Percentiles rank a stretch among this genome's conserved stretches.
These are phyloP conservation scores for Donacobius atricapilla DNA, from an alignment of 2,113 vertebrate genomes.

Conservation along the genomic window DNA sequence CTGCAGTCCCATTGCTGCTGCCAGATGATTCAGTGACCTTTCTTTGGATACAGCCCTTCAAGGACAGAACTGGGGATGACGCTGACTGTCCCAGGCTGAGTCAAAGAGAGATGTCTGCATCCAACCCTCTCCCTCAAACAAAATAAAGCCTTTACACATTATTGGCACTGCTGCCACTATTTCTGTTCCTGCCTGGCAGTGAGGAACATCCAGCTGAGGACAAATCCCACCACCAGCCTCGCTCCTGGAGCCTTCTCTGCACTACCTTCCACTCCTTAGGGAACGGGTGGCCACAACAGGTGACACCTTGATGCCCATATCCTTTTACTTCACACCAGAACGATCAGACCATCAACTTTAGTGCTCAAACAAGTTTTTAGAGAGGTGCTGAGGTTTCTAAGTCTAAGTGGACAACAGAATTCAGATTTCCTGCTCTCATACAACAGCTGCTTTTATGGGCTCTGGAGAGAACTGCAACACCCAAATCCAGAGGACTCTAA, in stretches of 20 bases:
- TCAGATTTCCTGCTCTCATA: not conserved
- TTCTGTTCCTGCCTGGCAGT: not conserved
- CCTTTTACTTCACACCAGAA: not conserved
- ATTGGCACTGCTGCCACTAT: not conserved
- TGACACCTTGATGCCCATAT: not conserved
- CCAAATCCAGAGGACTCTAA: not conserved
- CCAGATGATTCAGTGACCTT: not conserved
- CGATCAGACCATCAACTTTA: fast-evolving
- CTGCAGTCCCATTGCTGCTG: not conserved
- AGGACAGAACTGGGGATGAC: not conserved
- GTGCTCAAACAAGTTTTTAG: not conserved
- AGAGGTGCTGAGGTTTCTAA: not conserved
- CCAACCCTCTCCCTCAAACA: not conserved
- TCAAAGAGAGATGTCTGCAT: not conserved
- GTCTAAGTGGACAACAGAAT: not conserved
- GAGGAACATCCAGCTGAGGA: not conserved
- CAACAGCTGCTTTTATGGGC: not conserved
- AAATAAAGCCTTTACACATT: not conserved
- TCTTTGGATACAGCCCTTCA: not conserved
- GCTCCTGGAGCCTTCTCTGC: not conserved
- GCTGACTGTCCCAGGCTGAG: not conserved
- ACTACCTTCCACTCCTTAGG: not conserved
- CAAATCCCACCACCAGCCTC: not conserved
- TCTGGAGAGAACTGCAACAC: not conserved
- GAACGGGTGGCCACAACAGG: not conserved